A percentile compares a stretch with the other conserved stretches of the same genome.
Conservation (phyloP, 2,888 invertebrate genomes). For the Halocaridina rubra region DNA sequence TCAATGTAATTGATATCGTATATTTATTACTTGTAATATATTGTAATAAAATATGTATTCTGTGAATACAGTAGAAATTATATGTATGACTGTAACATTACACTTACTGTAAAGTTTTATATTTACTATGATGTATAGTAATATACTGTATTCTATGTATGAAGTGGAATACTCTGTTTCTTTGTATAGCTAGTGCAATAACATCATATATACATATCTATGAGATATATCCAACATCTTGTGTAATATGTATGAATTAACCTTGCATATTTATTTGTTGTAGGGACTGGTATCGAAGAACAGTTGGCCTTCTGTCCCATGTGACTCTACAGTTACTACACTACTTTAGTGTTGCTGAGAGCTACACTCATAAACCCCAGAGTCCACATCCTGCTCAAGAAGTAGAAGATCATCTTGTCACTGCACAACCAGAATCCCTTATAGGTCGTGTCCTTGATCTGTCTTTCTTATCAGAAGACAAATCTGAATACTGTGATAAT, state of each 20-base stretch:
- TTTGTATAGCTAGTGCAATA: too few species aligned
- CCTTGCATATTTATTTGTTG: too few species aligned
- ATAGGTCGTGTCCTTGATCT: not conserved
- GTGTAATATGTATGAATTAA: too few species aligned
- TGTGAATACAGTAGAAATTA: too few species aligned
- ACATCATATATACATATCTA: too few species aligned
- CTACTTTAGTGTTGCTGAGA: constrained; percentile 55
- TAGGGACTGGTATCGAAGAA: constrained; percentile 52
- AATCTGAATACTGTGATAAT: constrained; percentile 7
- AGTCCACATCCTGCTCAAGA: not conserved
- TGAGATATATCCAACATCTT: too few species aligned
- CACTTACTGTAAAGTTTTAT: not conserved
- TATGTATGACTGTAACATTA: too few species aligned
- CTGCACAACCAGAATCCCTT: not conserved
- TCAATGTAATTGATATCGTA: not conserved
- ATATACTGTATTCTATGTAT: too few species aligned
- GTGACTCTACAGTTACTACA: constrained; percentile 55
- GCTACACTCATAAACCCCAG: constrained; percentile 7
- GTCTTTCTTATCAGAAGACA: constrained; percentile 41
- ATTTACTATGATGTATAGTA: too few species aligned
- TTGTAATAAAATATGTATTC: too few species aligned
- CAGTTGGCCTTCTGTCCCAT: constrained; percentile 48
- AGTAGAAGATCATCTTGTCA: not conserved
- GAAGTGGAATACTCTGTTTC: too few species aligned
- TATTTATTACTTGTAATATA: not conserved